Conservation (phyloP, 2,113 vertebrate species). For the Oreochromis spilurus region DNA sequence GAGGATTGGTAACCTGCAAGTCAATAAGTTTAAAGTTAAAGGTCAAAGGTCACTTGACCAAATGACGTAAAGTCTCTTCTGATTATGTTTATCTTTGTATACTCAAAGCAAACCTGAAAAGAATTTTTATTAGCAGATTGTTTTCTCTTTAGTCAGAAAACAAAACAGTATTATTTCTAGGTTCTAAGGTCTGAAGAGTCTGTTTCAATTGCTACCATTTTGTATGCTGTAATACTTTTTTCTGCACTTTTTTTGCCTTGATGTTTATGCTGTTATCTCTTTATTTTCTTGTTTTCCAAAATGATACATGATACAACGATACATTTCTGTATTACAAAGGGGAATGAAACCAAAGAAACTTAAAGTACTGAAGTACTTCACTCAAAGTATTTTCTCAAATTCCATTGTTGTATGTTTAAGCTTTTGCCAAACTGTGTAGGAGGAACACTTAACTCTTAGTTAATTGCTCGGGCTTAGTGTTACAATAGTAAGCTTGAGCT, state of each 20-base stretch:
- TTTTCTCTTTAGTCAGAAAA: background rate
- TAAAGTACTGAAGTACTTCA: background rate
- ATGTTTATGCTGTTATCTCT: background rate
- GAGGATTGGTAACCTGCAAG: conserved; percentile 74
- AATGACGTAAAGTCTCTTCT: background rate
- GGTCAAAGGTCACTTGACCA: background rate
- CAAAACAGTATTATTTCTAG: background rate
- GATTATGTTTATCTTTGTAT: background rate
- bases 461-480: conserved; percentile 2
- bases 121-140: background rate
- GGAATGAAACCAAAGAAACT: background rate
- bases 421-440: conserved; percentile 21
- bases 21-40: background rate
- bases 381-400: background rate
- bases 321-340: background rate
- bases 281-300: background rate
- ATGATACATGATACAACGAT: background rate
- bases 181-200: background rate
- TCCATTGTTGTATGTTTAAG: background rate
- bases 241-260: background rate
- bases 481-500: background rate
- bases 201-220: background rate
- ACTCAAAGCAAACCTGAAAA: background rate
- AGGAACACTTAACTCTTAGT: background rate
- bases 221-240: background rate